Conservation (phyloP, 1,140 invertebrate genomes). For the Leptoteleia sp. region DNA sequence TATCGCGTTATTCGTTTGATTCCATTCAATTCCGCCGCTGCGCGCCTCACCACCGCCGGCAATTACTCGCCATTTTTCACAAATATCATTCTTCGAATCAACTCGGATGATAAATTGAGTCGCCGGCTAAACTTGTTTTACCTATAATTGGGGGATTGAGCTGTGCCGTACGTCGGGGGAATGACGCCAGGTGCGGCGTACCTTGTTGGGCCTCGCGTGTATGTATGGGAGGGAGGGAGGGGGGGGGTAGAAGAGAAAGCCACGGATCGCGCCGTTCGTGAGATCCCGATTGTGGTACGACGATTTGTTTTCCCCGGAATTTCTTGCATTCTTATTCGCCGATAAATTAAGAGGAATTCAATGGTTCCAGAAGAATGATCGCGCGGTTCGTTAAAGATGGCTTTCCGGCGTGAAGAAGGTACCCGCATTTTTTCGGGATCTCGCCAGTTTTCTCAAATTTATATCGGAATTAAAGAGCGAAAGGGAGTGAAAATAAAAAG, state of each 20-base stretch:
- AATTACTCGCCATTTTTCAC: conserved; percentile 38
- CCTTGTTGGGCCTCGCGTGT: background rate
- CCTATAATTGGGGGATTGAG: conserved; percentile 24
- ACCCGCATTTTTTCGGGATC: conserved; percentile 19
- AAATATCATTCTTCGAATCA: conserved; percentile 23
- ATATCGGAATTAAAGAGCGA: too few relatives aligned
- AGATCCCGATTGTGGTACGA: conserved; percentile 12
- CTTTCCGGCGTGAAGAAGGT: conserved; percentile 29
- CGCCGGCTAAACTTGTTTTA: conserved; percentile 10
- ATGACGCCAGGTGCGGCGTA: background rate
- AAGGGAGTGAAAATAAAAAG: conserved; percentile 6
- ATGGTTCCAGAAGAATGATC: conserved; percentile 53
- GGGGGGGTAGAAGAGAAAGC: too few relatives aligned
- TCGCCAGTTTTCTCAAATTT: conserved; percentile 17
- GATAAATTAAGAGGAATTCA: conserved; percentile 66
- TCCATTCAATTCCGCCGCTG: conserved; percentile 1
- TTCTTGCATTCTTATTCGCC: conserved; percentile 55
- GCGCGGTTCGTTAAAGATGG: conserved; percentile 24
- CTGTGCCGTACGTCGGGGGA: background rate
- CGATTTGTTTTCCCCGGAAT: conserved; percentile 53
- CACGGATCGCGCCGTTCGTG: too few relatives aligned
- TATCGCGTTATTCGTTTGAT: conserved; percentile 37
- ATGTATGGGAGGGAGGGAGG: background rate
- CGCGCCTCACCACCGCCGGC: conserved; percentile 2
- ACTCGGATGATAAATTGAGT: conserved; percentile 26